phyloP scores from a whole-genome alignment of 2,888 invertebrate species.

The Muscina levida region DNA sequence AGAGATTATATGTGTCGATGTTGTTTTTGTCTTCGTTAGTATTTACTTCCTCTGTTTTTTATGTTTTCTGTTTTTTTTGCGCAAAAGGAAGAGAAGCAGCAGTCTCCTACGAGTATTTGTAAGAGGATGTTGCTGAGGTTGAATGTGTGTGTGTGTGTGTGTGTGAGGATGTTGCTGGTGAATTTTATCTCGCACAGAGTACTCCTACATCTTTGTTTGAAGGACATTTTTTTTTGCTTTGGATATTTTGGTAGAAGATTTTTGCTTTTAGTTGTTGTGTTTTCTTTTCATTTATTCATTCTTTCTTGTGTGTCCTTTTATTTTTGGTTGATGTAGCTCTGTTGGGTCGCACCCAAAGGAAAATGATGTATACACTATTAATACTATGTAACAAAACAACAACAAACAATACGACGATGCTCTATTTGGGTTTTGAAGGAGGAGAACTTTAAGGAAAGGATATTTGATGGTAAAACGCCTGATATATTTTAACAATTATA shows the following conservation, averaged over 20 bases:
- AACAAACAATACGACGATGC: no score
- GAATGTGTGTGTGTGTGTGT: neutral
- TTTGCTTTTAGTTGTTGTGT: constrained; percentile 10
- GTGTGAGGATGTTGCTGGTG: neutral
- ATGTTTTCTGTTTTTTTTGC: no score
- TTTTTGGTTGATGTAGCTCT: constrained; percentile 22
- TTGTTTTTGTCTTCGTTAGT: constrained; percentile 5
- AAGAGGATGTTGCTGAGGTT: constrained; percentile 23
- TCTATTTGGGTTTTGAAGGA: no score
- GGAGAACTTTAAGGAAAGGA: no score
- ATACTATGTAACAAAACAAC: constrained; percentile 11
- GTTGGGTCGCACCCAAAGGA: constrained; percentile 58
- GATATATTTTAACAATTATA: no score
- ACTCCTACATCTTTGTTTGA: constrained; percentile 49
- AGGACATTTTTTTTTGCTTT: constrained; percentile 46
- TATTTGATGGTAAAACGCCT: no score
- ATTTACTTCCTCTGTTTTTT: constrained; percentile 15
- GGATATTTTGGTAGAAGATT: constrained; percentile 45
- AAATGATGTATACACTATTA: constrained; percentile 18
- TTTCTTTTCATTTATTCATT: constrained; percentile 18
- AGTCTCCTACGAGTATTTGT: neutral
- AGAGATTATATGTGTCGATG: neutral
- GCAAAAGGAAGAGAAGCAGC: no score
- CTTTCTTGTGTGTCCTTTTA: constrained; percentile 36
- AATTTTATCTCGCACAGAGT: neutral